These are phyloP conservation scores for Gobius niger DNA, from an alignment of 2,113 vertebrate species.

Conservation along the genomic window DNA sequence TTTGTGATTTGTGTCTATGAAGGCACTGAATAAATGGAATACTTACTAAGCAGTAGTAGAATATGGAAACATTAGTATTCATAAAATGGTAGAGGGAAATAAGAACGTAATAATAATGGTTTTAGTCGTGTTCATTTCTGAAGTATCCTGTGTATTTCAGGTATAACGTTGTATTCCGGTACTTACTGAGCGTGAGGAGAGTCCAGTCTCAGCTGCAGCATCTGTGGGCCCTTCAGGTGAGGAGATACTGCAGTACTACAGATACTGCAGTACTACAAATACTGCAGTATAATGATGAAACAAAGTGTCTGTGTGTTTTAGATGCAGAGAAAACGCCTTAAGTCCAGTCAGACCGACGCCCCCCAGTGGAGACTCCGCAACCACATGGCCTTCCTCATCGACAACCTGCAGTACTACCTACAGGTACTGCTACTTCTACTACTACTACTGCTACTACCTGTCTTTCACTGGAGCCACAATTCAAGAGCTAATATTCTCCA, in stretches of 20 bases:
- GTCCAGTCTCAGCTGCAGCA: slow-evolving; percentile 97
- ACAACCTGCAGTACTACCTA: slow-evolving; percentile 98
- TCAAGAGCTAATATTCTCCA: too few relatives aligned
- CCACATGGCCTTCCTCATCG: slow-evolving; percentile 97
- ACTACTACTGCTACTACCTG: not conserved
- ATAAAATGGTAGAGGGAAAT: too few relatives aligned
- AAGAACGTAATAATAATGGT: too few relatives aligned
- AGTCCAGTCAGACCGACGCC: slow-evolving; percentile 87
- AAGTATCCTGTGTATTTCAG: slow-evolving; percentile 63
- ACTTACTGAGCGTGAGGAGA: slow-evolving; percentile 90
- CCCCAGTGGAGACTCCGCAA: slow-evolving; percentile 93
- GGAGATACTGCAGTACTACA: not conserved
- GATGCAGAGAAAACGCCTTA: slow-evolving; percentile 95
- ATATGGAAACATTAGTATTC: too few relatives aligned
- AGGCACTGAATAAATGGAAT: too few relatives aligned
- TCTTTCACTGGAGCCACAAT: too few relatives aligned
- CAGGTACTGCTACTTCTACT: slow-evolving; percentile 77
- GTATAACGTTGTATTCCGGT: slow-evolving; percentile 97
- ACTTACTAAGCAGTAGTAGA: too few relatives aligned
- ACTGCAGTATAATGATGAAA: not conserved
- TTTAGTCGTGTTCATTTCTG: not conserved
- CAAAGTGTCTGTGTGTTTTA: slow-evolving; percentile 70
- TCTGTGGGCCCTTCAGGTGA: slow-evolving; percentile 84
- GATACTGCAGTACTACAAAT: not conserved
- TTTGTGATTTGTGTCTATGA: too few relatives aligned